A percentile compares a stretch with the other conserved stretches of the same genome.
phyloP scores from a whole-genome alignment of 1,140 invertebrate genomes.

The Pachypeltis micranthus region DNA sequence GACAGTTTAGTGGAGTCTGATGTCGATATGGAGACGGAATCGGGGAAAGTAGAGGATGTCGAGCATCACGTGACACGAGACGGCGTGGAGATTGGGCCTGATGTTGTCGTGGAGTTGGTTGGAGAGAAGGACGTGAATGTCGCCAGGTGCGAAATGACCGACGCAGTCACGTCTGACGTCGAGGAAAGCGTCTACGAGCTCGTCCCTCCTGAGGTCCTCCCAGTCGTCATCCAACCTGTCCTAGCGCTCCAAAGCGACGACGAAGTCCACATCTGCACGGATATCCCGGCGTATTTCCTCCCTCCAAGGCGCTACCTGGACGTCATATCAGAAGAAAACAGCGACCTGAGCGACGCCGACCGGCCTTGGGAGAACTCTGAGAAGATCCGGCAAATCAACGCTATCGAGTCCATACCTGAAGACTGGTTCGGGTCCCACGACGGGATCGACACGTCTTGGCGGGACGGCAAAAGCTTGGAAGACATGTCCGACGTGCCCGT shows the following conservation, averaged over 20 bases:
- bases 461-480: constrained; percentile 23
- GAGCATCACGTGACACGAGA: background rate
- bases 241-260: constrained; percentile 18
- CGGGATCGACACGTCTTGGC: constrained; percentile 23
- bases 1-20: background rate
- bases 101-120: too few relatives aligned
- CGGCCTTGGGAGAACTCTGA: constrained; percentile 23
- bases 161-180: background rate
- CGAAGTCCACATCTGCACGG: background rate
- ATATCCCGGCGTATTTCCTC: constrained; percentile 17
- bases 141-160: too few relatives aligned
- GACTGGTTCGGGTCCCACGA: constrained; percentile 22
- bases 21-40: background rate
- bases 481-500: constrained; percentile 22
- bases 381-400: constrained; percentile 21
- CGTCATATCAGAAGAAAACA: constrained; percentile 30
- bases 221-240: constrained; percentile 11
- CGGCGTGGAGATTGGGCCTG: too few relatives aligned
- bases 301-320: constrained; percentile 26
- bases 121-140: too few relatives aligned
- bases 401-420: constrained; percentile 20
- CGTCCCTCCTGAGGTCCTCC: background rate
- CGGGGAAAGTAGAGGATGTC: background rate
- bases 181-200: background rate
- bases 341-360: constrained; percentile 26